Base-by-base conservation (phyloP, 2,888 invertebrate genomes). In the Crocallis elinguaria region DNA sequence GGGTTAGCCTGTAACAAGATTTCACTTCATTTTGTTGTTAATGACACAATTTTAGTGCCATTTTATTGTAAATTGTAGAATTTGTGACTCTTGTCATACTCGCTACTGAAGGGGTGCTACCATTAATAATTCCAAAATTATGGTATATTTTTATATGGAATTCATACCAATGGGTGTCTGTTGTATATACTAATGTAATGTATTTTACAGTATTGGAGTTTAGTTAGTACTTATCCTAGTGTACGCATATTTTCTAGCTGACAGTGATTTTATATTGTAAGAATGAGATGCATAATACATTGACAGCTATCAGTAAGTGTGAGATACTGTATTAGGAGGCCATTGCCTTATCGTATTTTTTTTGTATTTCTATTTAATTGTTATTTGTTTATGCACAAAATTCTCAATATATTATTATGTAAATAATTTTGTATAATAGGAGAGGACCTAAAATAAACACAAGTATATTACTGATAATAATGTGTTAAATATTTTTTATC, bases 71-170 rank as follows among this genome's bases (percentile, higher is more conserved):
- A 88, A 90, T 88, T 87, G 79, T 89, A 88, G 82, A 84, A 82
- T 77, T 86, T 88, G 91, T 91, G 92, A 92, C 91, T 92, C 92
- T 92, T 92, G 92, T 92, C 92, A 92, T 92, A 91, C 92, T 90
- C 85, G 92, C 92, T 92, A 87, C 81, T 86, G 88, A 90, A 89
- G 92, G 92, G 92, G 92, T 92, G 92, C 92, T 92, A 92, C 92
- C 92, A 92, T 89, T 83, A 86, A 91, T 91, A 89, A 89, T 91
- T 90, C 86, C 89, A 88, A 87, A 86, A 83, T 82, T 84, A 80
- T 87, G 88, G 89, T 90, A 87, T 90, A 89, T 89, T 90, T 91
- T 90, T 90, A 84, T 90, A 88, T 88, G 88, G 85, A 86, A 85
- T 85, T 77, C 84, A 88, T 86, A 88, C 92, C 92, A 87, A 89